phyloP scores from a whole-genome alignment of 2,797 vertebrate species.

The Iguana delicatissima region DNA sequence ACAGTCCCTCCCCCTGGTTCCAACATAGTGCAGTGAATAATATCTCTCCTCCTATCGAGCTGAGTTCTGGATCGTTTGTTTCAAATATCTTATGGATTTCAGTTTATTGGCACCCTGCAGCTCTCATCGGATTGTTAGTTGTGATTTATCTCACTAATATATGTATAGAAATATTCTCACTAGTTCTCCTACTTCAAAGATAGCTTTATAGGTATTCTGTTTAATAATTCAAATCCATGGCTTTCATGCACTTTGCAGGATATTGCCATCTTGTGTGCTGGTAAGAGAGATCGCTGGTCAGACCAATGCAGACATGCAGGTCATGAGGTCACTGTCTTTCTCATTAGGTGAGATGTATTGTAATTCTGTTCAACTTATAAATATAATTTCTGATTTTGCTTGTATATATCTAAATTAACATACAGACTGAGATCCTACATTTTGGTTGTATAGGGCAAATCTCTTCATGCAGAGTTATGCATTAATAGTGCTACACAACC shows the following conservation, averaged over 20 bases:
- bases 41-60: slow-evolving; percentile 51
- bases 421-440: no score
- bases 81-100: slow-evolving; percentile 61
- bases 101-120: slow-evolving; percentile 60
- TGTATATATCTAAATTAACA: no score
- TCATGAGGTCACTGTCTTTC: no score
- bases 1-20: slow-evolving; percentile 32
- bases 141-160: slow-evolving; percentile 69
- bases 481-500: no score
- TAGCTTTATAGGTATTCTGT: slow-evolving; percentile 58
- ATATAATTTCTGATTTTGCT: no score
- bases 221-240: slow-evolving; percentile 74
- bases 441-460: no score
- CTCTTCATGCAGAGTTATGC: no score
- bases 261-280: slow-evolving; percentile 55
- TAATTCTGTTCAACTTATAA: no score
- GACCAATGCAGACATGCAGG: background rate
- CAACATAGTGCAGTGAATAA: slow-evolving; percentile 43
- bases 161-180: slow-evolving; percentile 57
- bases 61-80: slow-evolving; percentile 57
- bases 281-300: slow-evolving; percentile 47
- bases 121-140: slow-evolving; percentile 59
- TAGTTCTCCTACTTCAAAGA: slow-evolving; percentile 51
- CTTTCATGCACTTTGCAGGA: slow-evolving; percentile 55
- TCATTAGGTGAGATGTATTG: no score